Base-by-base conservation (phyloP, 2,888 invertebrate genomes). In the Eucera pruinosa region DNA sequence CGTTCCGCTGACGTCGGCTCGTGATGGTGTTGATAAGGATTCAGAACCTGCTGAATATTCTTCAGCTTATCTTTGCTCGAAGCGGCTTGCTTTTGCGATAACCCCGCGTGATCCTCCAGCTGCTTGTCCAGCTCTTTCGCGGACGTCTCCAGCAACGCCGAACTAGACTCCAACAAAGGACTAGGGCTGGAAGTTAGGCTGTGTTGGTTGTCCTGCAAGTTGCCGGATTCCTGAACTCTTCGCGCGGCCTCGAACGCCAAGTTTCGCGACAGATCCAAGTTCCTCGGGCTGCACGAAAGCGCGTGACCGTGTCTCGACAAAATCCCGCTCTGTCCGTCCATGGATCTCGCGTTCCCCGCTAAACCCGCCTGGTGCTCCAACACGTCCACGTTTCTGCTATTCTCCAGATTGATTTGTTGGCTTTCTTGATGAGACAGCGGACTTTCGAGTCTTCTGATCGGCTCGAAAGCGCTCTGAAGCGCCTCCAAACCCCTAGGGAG, bases 11-110 rank as follows among this genome's bases (percentile, higher is more conserved):
- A 66, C 18, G 74, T 55, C 27, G 85, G 66, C 45, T 87, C 87
- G 58, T 84, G 87, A 75, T 87, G 87, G 55, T 87, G 87, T 45
- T 87, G 87, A 70, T 88, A 88, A 18, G 87, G 83, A 55, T 82
- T 87, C 41, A 87, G 52, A 6, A 85, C 83, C 20, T 87, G 86
- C 67, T 83, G 83, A 47, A 83, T 80, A 54, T 81, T 86, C 70
- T 87, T 87, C 48, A 85, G 57, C 60, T 88, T 87, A 27, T 87
- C 87, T 54, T 86, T 87, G 23, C 64, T 30, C 5, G 78, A 52
- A 6, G 68, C 45, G 27, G 71, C 70, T 11, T 78, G 75, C 47
- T 86, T 85, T 41, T 69, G 69, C 27, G 84, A 79, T 25, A 81
- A 48, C n/a, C 75, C 71, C n/a, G 43, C 55, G 43, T 79, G 85